These are phyloP conservation scores for Alligator sinensis DNA, from an alignment of 2,113 vertebrate genomes.

Conservation along the genomic window DNA sequence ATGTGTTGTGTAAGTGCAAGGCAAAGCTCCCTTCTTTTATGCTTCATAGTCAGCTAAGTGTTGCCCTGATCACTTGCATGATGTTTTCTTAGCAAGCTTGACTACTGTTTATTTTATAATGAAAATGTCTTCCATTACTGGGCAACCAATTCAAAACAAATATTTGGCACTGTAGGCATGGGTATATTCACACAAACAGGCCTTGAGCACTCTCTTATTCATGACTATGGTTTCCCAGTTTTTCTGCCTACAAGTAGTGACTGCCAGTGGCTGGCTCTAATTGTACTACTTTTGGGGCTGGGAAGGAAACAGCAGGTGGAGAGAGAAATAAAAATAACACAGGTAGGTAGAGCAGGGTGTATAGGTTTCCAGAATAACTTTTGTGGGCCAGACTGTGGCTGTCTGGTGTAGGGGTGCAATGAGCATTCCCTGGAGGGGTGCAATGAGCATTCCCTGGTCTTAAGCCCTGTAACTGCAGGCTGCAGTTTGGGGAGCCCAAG, in stretches of 20 bases:
- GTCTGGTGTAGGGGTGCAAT: not conserved
- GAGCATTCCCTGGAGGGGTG: not conserved
- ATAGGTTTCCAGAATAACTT: not conserved
- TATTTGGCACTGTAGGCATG: not conserved
- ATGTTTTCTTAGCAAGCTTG: not conserved
- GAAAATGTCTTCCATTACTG: not conserved
- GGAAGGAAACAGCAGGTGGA: rapidly evolving
- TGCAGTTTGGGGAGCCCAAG: not conserved
- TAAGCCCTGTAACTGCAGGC: not conserved
- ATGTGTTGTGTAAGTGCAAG: not conserved
- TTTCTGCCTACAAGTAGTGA: not conserved
- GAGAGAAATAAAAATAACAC: rapidly evolving
- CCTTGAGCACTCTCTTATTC: not conserved
- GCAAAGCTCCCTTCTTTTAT: rapidly evolving
- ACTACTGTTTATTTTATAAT: conserved; percentile 17
- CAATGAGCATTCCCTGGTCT: not conserved
- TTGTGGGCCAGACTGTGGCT: not conserved
- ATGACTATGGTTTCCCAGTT: not conserved
- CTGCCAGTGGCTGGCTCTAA: not conserved
- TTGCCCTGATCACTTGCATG: not conserved
- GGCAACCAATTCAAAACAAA: not conserved
- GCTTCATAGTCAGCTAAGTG: not conserved
- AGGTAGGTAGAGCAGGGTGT: not conserved
- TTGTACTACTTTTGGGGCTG: not conserved
- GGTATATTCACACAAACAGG: not conserved